Percentiles rank a stretch among this genome's conserved stretches.
Evolutionary conservation across 2,888 invertebrate species (phyloP).

Genomic region (Lasioglossum villosulum): DNA sequence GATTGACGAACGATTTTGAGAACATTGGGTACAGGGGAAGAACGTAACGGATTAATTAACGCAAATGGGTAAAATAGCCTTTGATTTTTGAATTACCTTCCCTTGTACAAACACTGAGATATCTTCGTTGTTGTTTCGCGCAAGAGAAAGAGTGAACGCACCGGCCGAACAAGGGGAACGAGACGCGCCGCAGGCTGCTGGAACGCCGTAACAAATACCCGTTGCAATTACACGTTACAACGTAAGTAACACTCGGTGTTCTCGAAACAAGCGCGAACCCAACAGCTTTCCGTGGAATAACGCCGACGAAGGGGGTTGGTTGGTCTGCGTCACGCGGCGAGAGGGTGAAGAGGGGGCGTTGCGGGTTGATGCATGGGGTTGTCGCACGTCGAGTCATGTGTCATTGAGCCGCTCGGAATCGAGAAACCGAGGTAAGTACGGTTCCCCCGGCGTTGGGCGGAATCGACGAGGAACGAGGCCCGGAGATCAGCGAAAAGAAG

Average conservation of each 20-base stretch:
- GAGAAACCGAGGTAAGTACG: conserved; percentile 73
- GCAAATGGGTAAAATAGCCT: too few species aligned
- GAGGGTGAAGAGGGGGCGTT: conserved; percentile 12
- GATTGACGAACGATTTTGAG: background rate
- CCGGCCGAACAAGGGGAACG: background rate
- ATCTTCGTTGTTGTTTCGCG: background rate
- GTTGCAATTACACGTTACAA: conserved; percentile 6
- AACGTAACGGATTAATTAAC: too few species aligned
- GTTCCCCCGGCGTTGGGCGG: conserved; percentile 41
- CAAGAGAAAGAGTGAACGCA: background rate
- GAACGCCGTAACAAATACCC: background rate
- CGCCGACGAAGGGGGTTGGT: conserved; percentile 3
- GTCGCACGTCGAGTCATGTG: conserved; percentile 82
- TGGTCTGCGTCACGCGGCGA: background rate
- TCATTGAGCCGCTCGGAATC: conserved; percentile 81
- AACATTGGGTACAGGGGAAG: background rate
- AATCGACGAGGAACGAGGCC: conserved; percentile 61
- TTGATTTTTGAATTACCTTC: background rate
- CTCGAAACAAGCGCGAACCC: conserved; percentile 3
- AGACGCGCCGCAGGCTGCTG: background rate
- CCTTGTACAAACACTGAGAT: background rate
- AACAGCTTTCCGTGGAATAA: conserved; percentile 2
- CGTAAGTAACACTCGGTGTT: conserved; percentile 7
- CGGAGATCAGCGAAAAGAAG: conserved; percentile 70
- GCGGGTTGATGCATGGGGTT: conserved; percentile 77